Percentiles rank a stretch among this genome's conserved stretches.
Evolutionary conservation across 1,140 invertebrate genomes (phyloP).

Genomic region (Cotesia typhae): DNA sequence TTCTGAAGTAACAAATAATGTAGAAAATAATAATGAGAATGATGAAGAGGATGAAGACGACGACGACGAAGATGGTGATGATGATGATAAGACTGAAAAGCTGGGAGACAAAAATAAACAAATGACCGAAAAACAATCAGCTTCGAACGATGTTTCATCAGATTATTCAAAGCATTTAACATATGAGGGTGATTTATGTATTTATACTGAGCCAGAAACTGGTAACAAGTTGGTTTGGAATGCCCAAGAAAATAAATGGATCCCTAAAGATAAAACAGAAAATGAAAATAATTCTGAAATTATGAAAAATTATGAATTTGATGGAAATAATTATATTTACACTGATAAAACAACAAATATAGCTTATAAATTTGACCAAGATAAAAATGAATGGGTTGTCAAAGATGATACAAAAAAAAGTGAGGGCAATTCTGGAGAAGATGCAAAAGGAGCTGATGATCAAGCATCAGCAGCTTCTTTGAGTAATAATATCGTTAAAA

Average conservation of each 20-base stretch:
- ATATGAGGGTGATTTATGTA: constrained; percentile 74
- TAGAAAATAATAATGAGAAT: not conserved
- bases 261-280: constrained; percentile 36
- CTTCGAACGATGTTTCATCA: not conserved
- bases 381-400: constrained; percentile 72
- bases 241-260: constrained; percentile 70
- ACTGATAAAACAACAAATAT: constrained; percentile 62
- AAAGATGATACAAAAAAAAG: constrained; percentile 55
- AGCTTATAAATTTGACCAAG: constrained; percentile 60
- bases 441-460: constrained; percentile 32
- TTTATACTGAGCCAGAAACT: constrained; percentile 78
- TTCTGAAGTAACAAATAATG: no score
- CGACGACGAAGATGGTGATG: constrained; percentile 45
- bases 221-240: constrained; percentile 76
- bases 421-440: constrained; percentile 47
- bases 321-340: constrained; percentile 66
- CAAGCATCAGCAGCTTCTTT: no score
- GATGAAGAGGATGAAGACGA: constrained; percentile 55
- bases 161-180: constrained; percentile 69
- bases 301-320: constrained; percentile 64
- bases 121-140: not conserved
- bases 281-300: constrained; percentile 39
- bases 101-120: constrained; percentile 4
- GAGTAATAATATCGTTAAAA: constrained; percentile 70
- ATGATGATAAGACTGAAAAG: constrained; percentile 17